These are phyloP conservation scores for Athalia rosae DNA, from an alignment of 2,888 invertebrate genomes.

Conservation along the genomic window DNA sequence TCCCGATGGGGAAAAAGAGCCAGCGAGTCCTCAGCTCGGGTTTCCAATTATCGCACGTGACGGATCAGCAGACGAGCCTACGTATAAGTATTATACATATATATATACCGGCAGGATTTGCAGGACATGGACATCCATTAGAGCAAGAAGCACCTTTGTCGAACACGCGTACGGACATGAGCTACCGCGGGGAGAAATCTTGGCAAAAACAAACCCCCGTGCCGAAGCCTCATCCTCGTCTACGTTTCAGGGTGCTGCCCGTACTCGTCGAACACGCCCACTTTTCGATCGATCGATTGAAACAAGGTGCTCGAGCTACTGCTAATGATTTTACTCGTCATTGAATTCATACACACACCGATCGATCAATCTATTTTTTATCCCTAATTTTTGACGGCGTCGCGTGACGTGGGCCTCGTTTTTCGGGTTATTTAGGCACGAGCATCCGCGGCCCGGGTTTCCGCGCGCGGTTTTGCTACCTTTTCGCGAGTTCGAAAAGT, in stretches of 20 bases:
- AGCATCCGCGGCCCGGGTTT: not conserved
- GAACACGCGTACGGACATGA: conserved; percentile 6
- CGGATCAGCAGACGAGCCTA: conserved; percentile 12
- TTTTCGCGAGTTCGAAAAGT: not conserved
- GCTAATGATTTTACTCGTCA: too few relatives aligned
- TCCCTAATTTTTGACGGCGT: too few relatives aligned
- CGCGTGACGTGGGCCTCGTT: too few relatives aligned
- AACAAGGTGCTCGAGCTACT: too few relatives aligned
- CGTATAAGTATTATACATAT: not conserved
- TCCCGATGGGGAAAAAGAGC: not conserved
- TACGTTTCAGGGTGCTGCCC: not conserved
- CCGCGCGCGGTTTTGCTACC: not conserved
- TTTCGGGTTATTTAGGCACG: too few relatives aligned
- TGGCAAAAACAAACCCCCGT: conserved; percentile 18
- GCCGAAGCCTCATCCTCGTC: conserved; percentile 20
- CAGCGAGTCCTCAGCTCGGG: not conserved
- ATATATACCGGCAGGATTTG: not conserved
- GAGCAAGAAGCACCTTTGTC: conserved; percentile 33
- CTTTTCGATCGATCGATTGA: not conserved
- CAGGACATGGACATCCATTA: conserved; percentile 24
- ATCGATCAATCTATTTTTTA: too few relatives aligned
- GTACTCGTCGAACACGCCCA: conserved; percentile 5
- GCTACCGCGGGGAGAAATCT: conserved; percentile 18
- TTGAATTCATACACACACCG: too few relatives aligned
- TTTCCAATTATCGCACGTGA: conserved; percentile 21